A percentile compares a stretch with the other conserved stretches of the same genome.
Conservation (phyloP, 2,888 invertebrate genomes). For the Schrankia costaestrigalis region DNA sequence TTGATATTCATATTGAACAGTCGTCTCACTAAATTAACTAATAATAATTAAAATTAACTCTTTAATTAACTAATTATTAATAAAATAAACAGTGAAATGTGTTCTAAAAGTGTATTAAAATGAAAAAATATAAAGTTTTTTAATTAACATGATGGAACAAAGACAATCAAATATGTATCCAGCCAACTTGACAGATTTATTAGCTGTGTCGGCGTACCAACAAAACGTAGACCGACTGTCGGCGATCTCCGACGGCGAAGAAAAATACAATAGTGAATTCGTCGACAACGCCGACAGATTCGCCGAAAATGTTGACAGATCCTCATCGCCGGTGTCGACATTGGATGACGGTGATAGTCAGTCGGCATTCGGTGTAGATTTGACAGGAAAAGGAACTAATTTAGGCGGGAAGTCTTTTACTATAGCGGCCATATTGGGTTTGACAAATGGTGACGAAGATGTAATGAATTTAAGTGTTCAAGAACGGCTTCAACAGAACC, state of each 20-base stretch:
- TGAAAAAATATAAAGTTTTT: constrained; percentile 25
- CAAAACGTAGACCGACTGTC: constrained; percentile 54
- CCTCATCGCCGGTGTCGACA: constrained; percentile 62
- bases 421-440: constrained; percentile 92
- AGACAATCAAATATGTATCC: constrained; percentile 55
- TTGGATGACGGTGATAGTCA: constrained; percentile 66
- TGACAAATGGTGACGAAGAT: constrained; percentile 79
- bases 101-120: constrained; percentile 22
- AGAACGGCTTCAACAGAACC: constrained; percentile 66
- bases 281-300: constrained; percentile 39
- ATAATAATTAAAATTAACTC: no score
- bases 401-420: constrained; percentile 88
- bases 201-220: constrained; percentile 59
- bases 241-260: constrained; percentile 50
- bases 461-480: constrained; percentile 81
- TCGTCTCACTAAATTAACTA: constrained; percentile 35
- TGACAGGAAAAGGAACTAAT: constrained; percentile 67
- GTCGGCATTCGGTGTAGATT: constrained; percentile 66
- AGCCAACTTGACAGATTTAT: constrained; percentile 58
- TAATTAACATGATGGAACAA: constrained; percentile 59
- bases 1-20: constrained; percentile 43
- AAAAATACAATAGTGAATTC: constrained; percentile 45
- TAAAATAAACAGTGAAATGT: constrained; percentile 36
- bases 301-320: constrained; percentile 47
- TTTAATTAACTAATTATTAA: constrained; percentile 25